Conservation (phyloP, 1,140 invertebrate species). For the Cydia pomonella region DNA sequence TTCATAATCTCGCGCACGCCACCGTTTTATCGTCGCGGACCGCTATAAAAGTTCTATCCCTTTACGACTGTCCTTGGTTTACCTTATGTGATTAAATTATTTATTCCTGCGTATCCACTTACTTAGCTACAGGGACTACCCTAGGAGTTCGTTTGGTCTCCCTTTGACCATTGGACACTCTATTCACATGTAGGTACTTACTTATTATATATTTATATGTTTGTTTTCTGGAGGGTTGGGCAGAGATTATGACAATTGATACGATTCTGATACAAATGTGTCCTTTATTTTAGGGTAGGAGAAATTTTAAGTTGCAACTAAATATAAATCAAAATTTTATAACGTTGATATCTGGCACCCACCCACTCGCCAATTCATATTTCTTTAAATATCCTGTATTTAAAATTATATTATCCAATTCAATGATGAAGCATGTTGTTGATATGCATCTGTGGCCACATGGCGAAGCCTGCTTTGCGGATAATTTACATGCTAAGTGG, state of each 20-base stretch:
- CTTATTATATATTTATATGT: neutral
- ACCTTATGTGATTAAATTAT: slow-evolving; percentile 43
- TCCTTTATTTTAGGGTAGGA: too few species aligned
- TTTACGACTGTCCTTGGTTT: slow-evolving; percentile 44
- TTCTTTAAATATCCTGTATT: too few species aligned
- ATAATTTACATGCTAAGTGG: too few species aligned
- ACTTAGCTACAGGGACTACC: slow-evolving; percentile 23
- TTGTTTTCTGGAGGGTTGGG: neutral
- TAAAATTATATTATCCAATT: too few species aligned
- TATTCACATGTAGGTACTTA: neutral
- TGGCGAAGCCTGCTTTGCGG: too few species aligned
- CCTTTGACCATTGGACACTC: neutral
- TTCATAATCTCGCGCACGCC: slow-evolving; percentile 33
- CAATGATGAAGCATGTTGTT: too few species aligned
- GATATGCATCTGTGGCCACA: too few species aligned
- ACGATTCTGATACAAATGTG: too few species aligned
- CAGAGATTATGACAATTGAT: slow-evolving; percentile 18
- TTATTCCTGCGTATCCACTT: slow-evolving; percentile 34
- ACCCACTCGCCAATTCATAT: too few species aligned
- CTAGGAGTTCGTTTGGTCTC: neutral
- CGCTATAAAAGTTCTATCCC: slow-evolving; percentile 44
- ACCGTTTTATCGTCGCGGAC: slow-evolving; percentile 42
- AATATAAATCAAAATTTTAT: too few species aligned
- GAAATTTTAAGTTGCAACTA: too few species aligned
- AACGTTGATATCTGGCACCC: too few species aligned